phyloP scores from a whole-genome alignment of 1,140 invertebrate species.

The Trichonephila clavata region DNA sequence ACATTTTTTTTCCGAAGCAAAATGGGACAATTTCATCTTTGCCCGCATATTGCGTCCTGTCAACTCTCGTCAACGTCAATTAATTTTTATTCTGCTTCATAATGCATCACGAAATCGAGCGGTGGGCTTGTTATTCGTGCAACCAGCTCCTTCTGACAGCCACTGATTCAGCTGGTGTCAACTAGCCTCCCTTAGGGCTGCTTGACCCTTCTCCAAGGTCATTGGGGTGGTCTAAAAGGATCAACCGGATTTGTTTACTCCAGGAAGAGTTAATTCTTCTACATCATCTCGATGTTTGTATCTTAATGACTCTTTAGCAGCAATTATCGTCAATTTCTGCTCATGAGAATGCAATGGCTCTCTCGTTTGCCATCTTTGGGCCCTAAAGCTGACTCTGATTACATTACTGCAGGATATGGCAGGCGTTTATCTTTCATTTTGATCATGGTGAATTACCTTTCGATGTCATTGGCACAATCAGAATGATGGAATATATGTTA shows the following conservation, averaged over 20 bases:
- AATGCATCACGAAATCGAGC: neutral
- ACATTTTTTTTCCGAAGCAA: neutral
- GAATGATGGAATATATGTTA: neutral
- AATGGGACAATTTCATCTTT: neutral
- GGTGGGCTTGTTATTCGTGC: neutral
- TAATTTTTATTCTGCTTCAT: neutral
- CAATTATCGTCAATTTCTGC: neutral
- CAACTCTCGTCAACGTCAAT: neutral
- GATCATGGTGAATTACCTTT: neutral
- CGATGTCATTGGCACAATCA: neutral
- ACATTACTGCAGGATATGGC: neutral
- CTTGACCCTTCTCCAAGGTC: neutral
- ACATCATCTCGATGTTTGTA: neutral
- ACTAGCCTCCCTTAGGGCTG: neutral
- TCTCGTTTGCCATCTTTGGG: neutral
- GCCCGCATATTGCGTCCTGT: neutral
- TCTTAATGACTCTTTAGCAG: neutral
- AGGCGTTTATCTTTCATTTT: neutral
- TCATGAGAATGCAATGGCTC: neutral
- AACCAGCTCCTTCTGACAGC: neutral
- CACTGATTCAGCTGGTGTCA: slow-evolving; percentile 43
- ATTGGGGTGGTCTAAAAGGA: neutral
- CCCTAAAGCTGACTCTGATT: neutral
- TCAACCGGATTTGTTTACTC: neutral
- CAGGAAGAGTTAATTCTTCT: neutral